Evolutionary conservation across 1,140 invertebrate genomes (phyloP).

Genomic region (Orchesella cincta): DNA sequence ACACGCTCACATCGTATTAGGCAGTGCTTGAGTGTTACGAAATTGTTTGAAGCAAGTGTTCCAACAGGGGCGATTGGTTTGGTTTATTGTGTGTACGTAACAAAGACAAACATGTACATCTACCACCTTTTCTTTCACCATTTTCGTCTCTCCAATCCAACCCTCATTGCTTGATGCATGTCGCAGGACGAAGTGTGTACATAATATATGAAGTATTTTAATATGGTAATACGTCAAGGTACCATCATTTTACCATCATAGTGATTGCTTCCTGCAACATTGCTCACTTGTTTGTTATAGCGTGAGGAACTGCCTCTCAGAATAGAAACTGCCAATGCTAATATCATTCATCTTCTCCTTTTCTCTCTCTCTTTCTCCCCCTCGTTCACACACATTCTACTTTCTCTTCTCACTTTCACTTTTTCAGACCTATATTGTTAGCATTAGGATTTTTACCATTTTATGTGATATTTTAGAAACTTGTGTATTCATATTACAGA

Average conservation of each 20-base stretch:
- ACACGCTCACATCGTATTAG: no score
- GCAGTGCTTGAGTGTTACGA: not conserved
- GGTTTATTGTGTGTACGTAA: not conserved
- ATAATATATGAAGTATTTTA: not conserved
- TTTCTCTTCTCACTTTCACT: not conserved
- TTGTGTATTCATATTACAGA: no score
- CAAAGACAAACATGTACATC: constrained; percentile 12
- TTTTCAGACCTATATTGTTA: not conserved
- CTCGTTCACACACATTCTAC: not conserved
- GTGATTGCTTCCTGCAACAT: not conserved
- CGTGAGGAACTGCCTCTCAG: not conserved
- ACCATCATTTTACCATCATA: constrained; percentile 1
- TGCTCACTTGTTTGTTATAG: not conserved
- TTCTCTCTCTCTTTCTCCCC: not conserved
- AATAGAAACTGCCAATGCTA: not conserved
- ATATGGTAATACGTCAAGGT: constrained; percentile 12
- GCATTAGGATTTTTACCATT: not conserved
- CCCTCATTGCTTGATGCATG: not conserved
- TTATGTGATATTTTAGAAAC: no score
- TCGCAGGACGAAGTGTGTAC: not conserved
- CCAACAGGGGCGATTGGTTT: not conserved
- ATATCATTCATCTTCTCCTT: constrained; percentile 4
- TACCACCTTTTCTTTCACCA: not conserved
- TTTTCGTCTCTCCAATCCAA: not conserved
- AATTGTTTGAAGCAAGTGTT: not conserved